These are phyloP conservation scores for Nematolebias whitei DNA, from an alignment of 2,113 vertebrate genomes.

Conservation along the genomic window DNA sequence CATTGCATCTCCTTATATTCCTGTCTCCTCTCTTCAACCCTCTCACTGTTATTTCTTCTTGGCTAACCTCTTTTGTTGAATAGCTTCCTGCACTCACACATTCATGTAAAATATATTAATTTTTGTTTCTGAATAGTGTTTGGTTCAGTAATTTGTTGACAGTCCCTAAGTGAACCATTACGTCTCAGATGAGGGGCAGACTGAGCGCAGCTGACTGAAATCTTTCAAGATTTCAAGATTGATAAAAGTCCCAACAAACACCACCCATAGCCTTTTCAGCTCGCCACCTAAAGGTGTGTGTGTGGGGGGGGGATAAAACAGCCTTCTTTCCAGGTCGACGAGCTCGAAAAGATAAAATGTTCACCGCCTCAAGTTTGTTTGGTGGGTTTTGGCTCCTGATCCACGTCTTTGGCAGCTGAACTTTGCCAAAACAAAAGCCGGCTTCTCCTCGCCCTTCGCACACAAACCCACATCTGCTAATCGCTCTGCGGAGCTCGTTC, in stretches of 20 bases:
- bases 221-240: too few species aligned
- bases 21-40: too few species aligned
- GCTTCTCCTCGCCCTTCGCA: constrained; percentile 43
- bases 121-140: too few species aligned
- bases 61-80: too few species aligned
- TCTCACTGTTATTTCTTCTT: too few species aligned
- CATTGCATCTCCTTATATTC: too few species aligned
- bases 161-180: too few species aligned
- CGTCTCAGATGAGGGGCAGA: too few species aligned
- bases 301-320: constrained; percentile 19
- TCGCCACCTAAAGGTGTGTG: constrained; percentile 26
- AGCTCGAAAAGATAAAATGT: constrained; percentile 43
- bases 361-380: constrained; percentile 49
- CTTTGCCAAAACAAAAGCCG: constrained; percentile 59
- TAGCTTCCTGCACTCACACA: too few species aligned
- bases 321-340: constrained; percentile 32
- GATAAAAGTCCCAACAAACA: not conserved
- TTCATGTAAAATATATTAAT: too few species aligned
- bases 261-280: constrained; percentile 14
- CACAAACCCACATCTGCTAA: constrained; percentile 56
- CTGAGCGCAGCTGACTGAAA: too few species aligned
- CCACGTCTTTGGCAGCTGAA: constrained; percentile 55
- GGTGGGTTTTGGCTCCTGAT: constrained; percentile 54
- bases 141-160: too few species aligned
- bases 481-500: constrained; percentile 51